These are phyloP conservation scores for Erinaceus europaeus DNA, from an alignment of 2,113 vertebrate species.

Conservation along the genomic window DNA sequence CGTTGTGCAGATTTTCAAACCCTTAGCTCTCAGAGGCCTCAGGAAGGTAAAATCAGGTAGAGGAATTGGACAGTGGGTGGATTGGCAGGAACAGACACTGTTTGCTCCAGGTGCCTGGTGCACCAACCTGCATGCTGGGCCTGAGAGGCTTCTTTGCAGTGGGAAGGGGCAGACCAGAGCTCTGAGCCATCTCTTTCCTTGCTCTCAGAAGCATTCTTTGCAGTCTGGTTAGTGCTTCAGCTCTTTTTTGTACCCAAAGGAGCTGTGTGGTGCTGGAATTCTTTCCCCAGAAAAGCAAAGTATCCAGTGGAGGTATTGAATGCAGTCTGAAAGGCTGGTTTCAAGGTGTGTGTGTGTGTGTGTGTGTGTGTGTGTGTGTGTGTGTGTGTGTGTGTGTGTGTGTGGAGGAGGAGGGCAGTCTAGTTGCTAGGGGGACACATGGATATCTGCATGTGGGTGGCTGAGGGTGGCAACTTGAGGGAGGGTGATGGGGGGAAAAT, in stretches of 20 bases:
- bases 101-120: slow-evolving; percentile 18
- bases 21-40: slow-evolving; percentile 50
- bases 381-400: not conserved
- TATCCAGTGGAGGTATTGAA: not conserved
- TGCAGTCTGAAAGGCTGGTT: not conserved
- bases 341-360: not conserved
- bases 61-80: slow-evolving; percentile 62
- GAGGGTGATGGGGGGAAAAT: not conserved
- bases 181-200: not conserved
- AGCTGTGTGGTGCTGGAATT: slow-evolving; percentile 19
- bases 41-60: slow-evolving; percentile 52
- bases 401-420: rapidly evolving
- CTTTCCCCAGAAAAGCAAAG: slow-evolving; percentile 26
- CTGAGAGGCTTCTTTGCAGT: not conserved
- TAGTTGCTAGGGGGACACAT: no score
- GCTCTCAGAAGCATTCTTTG: not conserved
- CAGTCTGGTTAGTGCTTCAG: not conserved
- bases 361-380: not conserved
- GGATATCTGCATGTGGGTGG: rapidly evolving
- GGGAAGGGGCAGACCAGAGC: not conserved
- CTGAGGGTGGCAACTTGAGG: not conserved
- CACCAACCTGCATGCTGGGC: not conserved
- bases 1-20: slow-evolving; percentile 68
- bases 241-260: not conserved
- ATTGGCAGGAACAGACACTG: not conserved